These are phyloP conservation scores for Coccyzus lansbergi DNA, from an alignment of 2,797 vertebrate species.

Conservation along the genomic window DNA sequence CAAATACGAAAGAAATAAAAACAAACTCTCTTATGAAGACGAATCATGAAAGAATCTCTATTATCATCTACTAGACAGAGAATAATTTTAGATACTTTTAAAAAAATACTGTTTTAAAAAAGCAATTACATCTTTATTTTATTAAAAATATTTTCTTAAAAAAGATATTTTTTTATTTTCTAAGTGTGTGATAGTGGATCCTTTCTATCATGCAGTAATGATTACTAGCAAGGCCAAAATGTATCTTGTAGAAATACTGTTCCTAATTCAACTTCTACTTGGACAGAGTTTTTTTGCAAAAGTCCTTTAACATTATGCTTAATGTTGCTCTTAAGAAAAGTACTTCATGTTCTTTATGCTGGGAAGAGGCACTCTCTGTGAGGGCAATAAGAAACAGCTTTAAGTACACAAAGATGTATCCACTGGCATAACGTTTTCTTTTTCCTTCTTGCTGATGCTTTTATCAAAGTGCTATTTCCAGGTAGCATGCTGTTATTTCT, in stretches of 20 bases:
- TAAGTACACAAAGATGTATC: not conserved
- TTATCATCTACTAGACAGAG: not conserved
- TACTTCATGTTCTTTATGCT: not conserved
- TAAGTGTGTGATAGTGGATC: not conserved
- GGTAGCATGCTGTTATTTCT: not conserved
- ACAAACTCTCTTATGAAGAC: not conserved
- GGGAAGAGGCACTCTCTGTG: not conserved
- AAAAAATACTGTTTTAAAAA: not conserved
- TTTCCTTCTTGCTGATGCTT: not conserved
- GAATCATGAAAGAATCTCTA: not conserved
- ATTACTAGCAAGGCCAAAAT: not conserved
- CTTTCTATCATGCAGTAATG: not conserved
- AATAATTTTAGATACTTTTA: not conserved
- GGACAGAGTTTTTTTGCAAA: not conserved
- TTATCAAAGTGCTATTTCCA: not conserved
- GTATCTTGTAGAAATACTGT: not conserved
- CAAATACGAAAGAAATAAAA: not conserved
- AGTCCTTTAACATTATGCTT: not conserved
- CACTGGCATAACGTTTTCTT: not conserved
- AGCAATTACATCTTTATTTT: not conserved
- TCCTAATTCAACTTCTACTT: not conserved
- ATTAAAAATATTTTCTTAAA: not conserved
- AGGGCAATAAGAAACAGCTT: not conserved
- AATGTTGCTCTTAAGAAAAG: not conserved
- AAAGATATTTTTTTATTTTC: not conserved